Base-by-base conservation (phyloP, 2,113 vertebrate genomes). In the Anarrhichthys ocellatus region DNA sequence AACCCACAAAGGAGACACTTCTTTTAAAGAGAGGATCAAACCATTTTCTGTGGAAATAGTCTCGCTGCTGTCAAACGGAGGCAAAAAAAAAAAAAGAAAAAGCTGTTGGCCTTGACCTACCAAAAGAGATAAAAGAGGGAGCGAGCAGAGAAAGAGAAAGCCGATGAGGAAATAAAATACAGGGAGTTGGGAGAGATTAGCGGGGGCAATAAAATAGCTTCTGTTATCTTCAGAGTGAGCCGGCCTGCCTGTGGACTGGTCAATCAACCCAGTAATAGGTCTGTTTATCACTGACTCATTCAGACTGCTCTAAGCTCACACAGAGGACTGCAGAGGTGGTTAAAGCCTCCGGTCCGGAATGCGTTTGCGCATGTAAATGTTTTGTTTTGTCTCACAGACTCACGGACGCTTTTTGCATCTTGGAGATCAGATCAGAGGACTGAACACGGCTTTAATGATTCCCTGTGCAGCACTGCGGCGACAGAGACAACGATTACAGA, bases 241-340 rank as follows among this genome's bases (percentile, higher is more conserved):
- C 2, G 78, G 73, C 59, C 72, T 81, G 82, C 65, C 79, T 72
- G 84, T 78, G 84, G 79, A 87, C 81, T 46, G 90, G 86, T 88
- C 92, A 89, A 87, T 94, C 89, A 88, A 46, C 83, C 58, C 82
- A 72, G 84, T 90, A 92, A 91, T 89, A 73, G 74, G 27, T 77
- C 82, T 86, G 71, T 92, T 92, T 91, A 89, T 92, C 88, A 87
- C 80, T 1, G 58, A 73, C 58, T 82, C 80, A 61, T 66, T 83
- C 75, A 58, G 64, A 54, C 63, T 17, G 77, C 65, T 42, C 65
- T 22, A 38, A 73, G 52, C 82, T 82, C 56, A 78, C 7, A 81
- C 63, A 59, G 34, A 24, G 5, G 63, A 5, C 61, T 32, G 54
- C 80, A 81, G 18, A 76, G 78, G 44, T 52, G 61, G 34, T 50